Conservation (phyloP, 1,140 invertebrate species). For the Atta cephalotes region DNA sequence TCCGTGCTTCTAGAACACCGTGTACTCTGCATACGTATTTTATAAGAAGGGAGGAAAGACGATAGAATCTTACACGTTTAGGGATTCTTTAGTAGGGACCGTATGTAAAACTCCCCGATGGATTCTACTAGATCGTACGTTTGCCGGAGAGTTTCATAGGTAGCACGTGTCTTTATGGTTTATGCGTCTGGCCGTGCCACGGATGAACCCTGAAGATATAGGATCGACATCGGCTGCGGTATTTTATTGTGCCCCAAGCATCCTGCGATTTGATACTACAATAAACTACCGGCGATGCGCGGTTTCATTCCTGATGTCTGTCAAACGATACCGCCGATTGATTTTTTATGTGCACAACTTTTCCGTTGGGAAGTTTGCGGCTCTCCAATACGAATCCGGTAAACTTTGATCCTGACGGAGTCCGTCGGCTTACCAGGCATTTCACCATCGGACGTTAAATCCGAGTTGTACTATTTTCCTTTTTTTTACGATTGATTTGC, state of each 20-base stretch:
- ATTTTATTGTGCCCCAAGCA: constrained; percentile 63
- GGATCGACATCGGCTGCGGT: constrained; percentile 68
- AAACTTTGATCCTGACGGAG: constrained; percentile 26
- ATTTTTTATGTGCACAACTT: constrained; percentile 62
- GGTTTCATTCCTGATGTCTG: constrained; percentile 48
- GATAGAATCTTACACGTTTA: constrained; percentile 57
- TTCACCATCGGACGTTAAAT: constrained; percentile 36
- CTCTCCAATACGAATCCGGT: constrained; percentile 36
- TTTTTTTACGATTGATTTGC: constrained; percentile 44
- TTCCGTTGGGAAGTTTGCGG: constrained; percentile 40
- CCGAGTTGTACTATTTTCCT: constrained; percentile 10
- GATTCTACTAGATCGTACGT: constrained; percentile 53
- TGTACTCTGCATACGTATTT: not conserved
- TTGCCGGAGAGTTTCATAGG: constrained; percentile 69
- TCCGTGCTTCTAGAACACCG: not conserved
- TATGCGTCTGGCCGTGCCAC: constrained; percentile 71
- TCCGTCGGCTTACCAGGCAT: constrained; percentile 40
- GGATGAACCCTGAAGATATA: constrained; percentile 69
- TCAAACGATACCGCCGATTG: constrained; percentile 61
- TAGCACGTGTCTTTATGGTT: constrained; percentile 76
- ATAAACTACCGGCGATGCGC: constrained; percentile 54
- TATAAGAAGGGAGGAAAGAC: not conserved
- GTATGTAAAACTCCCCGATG: constrained; percentile 49
- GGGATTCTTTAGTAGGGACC: constrained; percentile 58
- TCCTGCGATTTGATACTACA: constrained; percentile 39